phyloP scores from a whole-genome alignment of 2,113 vertebrate genomes.

The Hipposideros armiger region DNA sequence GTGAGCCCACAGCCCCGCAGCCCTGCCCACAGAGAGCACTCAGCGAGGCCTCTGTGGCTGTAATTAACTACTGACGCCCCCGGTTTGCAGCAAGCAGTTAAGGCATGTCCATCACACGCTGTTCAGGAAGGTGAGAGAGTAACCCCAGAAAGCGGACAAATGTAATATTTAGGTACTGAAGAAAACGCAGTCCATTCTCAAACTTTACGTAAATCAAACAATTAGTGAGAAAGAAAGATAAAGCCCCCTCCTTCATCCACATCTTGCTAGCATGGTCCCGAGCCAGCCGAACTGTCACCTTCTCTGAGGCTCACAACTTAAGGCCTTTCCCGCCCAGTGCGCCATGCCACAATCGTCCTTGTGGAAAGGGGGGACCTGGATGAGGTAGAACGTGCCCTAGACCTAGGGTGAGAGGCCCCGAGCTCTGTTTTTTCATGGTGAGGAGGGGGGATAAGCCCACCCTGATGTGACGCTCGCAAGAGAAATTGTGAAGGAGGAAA shows the following conservation, averaged over 20 bases:
- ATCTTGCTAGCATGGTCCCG: neutral
- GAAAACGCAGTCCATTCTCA: neutral
- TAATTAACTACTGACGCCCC: neutral
- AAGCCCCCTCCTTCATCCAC: neutral
- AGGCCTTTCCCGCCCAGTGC: neutral
- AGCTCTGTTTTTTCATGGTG: neutral
- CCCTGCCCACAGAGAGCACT: neutral
- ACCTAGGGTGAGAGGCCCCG: neutral
- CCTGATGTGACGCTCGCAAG: fast-evolving
- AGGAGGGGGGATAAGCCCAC: neutral
- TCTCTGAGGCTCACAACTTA: neutral
- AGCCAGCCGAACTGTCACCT: fast-evolving
- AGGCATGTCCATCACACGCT: no score
- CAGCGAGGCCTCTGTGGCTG: neutral
- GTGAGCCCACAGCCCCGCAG: neutral
- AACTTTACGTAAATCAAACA: neutral
- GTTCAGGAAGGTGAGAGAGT: neutral
- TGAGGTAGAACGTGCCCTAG: neutral
- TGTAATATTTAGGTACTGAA: neutral
- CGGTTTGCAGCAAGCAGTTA: neutral
- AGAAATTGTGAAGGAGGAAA: neutral
- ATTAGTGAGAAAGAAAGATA: neutral
- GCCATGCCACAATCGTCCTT: no score
- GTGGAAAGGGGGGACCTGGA: neutral
- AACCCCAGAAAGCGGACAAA: neutral